These are phyloP conservation scores for Plagodis pulveraria DNA, from an alignment of 2,888 invertebrate genomes.

Conservation along the genomic window DNA sequence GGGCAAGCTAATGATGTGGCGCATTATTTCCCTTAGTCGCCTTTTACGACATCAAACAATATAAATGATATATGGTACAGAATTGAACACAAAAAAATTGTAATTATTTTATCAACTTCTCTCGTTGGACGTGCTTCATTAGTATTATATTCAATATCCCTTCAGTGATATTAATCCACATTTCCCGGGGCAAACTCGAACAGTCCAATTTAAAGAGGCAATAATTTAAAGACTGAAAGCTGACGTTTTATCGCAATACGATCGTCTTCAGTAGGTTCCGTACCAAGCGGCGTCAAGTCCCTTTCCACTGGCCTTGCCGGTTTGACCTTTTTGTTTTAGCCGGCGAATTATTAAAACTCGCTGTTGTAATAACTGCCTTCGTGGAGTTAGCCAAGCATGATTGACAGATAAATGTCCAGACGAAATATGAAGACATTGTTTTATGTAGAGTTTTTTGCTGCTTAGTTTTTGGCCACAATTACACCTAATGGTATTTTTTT, in stretches of 20 bases:
- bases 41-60: too few relatives aligned
- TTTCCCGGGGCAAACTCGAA: constrained; percentile 5
- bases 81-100: too few relatives aligned
- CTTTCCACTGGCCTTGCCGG: constrained; percentile 73
- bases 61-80: too few relatives aligned
- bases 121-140: not conserved
- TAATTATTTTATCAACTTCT: too few relatives aligned
- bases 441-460: too few relatives aligned
- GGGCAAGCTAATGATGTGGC: too few relatives aligned
- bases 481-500: too few relatives aligned
- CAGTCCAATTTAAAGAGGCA: constrained; percentile 51
- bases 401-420: too few relatives aligned
- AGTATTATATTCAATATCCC: not conserved
- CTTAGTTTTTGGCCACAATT: too few relatives aligned
- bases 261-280: constrained; percentile 58
- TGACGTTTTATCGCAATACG: constrained; percentile 69
- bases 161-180: not conserved
- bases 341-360: constrained; percentile 37
- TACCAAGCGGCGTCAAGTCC: constrained; percentile 75
- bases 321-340: constrained; percentile 76
- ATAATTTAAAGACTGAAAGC: constrained; percentile 62
- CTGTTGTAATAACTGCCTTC: constrained; percentile 10
- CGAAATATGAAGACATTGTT: too few relatives aligned
- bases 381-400: constrained; percentile 4
- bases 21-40: too few relatives aligned